Evolutionary conservation across 1,140 invertebrate species (phyloP).

Genomic region (Pseudomyrmex sp.): DNA sequence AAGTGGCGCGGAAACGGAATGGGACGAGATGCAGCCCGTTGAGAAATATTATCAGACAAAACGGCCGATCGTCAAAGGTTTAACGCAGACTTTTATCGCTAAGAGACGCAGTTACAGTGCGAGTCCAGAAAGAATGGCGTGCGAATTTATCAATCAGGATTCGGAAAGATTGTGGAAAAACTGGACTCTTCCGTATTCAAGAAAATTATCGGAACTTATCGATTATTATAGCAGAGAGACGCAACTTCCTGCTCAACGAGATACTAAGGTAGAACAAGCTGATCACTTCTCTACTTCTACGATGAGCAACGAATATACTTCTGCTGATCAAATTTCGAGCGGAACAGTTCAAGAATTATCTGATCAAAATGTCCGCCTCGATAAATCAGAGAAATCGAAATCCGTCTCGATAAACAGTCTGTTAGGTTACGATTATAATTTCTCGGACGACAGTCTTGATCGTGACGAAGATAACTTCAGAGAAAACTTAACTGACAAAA

Average conservation of each 20-base stretch:
- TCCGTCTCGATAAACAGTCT: neutral
- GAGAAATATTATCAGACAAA: slow-evolving; percentile 28
- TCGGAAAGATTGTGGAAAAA: slow-evolving; percentile 39
- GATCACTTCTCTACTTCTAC: neutral
- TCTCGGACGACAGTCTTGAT: slow-evolving; percentile 79
- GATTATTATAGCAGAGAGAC: neutral
- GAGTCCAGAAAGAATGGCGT: neutral
- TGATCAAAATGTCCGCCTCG: too few species aligned
- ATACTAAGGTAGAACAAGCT: neutral
- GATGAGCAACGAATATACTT: slow-evolving; percentile 5
- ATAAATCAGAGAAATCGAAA: slow-evolving; percentile 21
- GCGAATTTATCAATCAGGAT: slow-evolving; percentile 14
- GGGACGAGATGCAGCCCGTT: neutral
- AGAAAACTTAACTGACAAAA: neutral
- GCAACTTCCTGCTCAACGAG: neutral
- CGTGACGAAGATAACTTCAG: slow-evolving; percentile 59
- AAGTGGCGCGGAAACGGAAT: slow-evolving; percentile 13
- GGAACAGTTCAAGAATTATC: neutral
- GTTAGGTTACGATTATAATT: slow-evolving; percentile 61
- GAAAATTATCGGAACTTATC: neutral
- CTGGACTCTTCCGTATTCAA: slow-evolving; percentile 23
- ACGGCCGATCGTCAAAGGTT: slow-evolving; percentile 27
- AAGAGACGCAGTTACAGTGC: slow-evolving; percentile 36
- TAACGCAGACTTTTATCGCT: slow-evolving; percentile 62
- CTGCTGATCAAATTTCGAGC: neutral